Evolutionary conservation across 2,797 vertebrate genomes (phyloP), one percentile per base, ranked within the genome.

Genomic region (Hemitrygon akajei): DNA sequence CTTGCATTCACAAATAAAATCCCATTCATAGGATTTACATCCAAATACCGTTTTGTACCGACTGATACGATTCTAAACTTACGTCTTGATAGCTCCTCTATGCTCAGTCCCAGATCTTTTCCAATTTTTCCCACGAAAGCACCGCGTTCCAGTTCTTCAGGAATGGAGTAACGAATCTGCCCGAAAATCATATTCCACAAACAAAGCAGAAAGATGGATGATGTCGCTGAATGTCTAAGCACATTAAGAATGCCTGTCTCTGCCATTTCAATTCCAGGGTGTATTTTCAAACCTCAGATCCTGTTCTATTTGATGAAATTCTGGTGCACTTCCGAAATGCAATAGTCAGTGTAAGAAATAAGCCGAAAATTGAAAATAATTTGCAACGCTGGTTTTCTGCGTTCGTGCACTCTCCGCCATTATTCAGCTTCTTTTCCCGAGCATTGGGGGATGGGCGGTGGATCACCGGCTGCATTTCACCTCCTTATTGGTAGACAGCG

Each of bases 141-240:
- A 95, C 96, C 96, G 1, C 37, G 94, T 77, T 96, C 96, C 93
- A 96, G 87, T 95, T 97, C 96, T 94, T 97, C 96, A 0, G 94
- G 95, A 6, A 95, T 71, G 3, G 96, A 95, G 94, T 96, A 97
- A 94, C 94, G 96, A 82, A 96, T 91, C 69, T 97, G 96, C 94
- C 95, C 96, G 80, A 94, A 86, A 25, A 94, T 94, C n/a, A 37
- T 16, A 92, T 73, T 79, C 40, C 92, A 0, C n/a, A 94, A 0
- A 9, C 94, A 86, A 69, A 95, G 92, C 93, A 95, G 94, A 91
- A 95, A 93, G 91, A 95, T 18, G 94, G 47, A 14, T 69, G 86
- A 9, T 89, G 69, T 69, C 77, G 5, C n/a, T 37, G 30, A 12
- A 12, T 79, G 34, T 37, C 77, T 18, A 18, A 20, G 86, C 86